Evolutionary conservation across 2,113 vertebrate species (phyloP).

Genomic region (Crocuta crocuta): DNA sequence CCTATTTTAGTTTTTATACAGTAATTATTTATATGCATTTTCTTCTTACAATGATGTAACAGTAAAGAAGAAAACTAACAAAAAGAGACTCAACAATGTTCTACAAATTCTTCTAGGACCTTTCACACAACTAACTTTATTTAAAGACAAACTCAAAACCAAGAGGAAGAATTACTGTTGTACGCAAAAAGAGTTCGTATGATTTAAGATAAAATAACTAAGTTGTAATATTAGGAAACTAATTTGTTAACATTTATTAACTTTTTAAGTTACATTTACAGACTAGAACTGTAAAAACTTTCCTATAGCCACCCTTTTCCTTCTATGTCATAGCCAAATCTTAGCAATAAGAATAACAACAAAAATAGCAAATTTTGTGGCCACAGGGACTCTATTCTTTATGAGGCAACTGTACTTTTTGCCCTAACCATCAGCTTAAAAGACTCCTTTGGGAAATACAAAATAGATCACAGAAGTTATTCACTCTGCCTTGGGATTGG

Average conservation of each 20-base stretch:
- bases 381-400: not conserved
- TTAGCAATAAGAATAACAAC: not conserved
- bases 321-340: not conserved
- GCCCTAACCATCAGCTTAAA: not conserved
- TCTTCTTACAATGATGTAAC: not conserved
- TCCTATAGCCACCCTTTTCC: not conserved
- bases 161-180: not conserved
- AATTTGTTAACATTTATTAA: not conserved
- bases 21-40: not conserved
- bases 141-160: slow-evolving; percentile 10
- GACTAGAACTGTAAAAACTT: not conserved
- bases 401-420: not conserved
- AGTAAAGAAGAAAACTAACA: slow-evolving; percentile 1
- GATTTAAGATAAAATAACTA: not conserved
- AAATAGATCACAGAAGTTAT: slow-evolving; percentile 41
- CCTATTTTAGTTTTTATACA: not conserved
- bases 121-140: not conserved
- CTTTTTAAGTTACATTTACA: not conserved
- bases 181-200: not conserved
- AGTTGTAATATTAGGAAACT: not conserved
- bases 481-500: not conserved
- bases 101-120: not conserved
- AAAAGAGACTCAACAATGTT: not conserved
- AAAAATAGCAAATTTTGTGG: not conserved
- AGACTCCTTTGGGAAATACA: slow-evolving; percentile 37